Percentiles rank a stretch among this genome's conserved stretches.
Conservation (phyloP, 2,113 vertebrate genomes). For the Neogale vison region DNA sequence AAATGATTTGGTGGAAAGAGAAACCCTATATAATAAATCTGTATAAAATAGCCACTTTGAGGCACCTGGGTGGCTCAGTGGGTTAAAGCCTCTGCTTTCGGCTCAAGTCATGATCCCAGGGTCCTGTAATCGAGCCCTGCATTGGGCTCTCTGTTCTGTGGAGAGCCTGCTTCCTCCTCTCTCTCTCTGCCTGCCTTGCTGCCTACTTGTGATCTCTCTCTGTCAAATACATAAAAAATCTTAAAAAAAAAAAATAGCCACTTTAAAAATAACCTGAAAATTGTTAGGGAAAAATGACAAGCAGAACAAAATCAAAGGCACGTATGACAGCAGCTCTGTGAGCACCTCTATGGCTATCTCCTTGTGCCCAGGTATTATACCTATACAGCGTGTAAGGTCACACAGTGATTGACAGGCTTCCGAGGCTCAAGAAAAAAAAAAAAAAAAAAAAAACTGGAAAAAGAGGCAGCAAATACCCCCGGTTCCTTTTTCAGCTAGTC, state of each 20-base stretch:
- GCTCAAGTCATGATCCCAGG: too few relatives aligned
- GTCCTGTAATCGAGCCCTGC: too few relatives aligned
- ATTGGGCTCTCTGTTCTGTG: too few relatives aligned
- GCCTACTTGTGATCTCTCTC: too few relatives aligned
- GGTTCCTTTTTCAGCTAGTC: constrained; percentile 20
- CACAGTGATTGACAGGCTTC: constrained; percentile 23
- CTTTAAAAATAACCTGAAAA: constrained; percentile 36
- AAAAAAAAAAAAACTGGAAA: not conserved
- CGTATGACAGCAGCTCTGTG: not conserved
- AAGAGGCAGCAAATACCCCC: not conserved
- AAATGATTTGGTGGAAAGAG: not conserved
- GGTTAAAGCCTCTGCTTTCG: too few relatives aligned
- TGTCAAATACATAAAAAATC: too few relatives aligned
- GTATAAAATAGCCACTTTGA: not conserved
- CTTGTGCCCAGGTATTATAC: not conserved
- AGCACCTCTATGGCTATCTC: not conserved
- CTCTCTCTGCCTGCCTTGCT: too few relatives aligned
- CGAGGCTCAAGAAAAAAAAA: not conserved
- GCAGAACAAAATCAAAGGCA: not conserved
- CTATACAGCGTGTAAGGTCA: not conserved
- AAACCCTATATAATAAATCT: constrained; percentile 25
- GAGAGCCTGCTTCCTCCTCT: too few relatives aligned
- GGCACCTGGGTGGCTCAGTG: too few relatives aligned
- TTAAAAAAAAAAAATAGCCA: not conserved
- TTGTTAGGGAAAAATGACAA: constrained; percentile 31